These are phyloP conservation scores for Coilia nasus DNA, from an alignment of 2,797 vertebrate genomes.

Conservation along the genomic window DNA sequence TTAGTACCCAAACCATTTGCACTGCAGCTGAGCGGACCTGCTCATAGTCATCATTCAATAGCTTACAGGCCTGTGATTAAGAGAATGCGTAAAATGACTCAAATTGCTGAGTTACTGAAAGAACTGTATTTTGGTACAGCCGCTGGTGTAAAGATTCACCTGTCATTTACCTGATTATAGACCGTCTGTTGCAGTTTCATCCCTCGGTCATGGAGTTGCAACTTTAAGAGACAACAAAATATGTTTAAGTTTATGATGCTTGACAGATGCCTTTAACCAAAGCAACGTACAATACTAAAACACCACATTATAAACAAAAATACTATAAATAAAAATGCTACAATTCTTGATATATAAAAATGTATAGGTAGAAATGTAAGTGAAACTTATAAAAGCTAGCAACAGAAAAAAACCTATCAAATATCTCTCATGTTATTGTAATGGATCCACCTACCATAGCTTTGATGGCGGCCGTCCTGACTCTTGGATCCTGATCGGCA, in stretches of 20 bases:
- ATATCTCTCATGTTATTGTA: neutral
- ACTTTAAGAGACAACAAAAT: slow-evolving; percentile 62
- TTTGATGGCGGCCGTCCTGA: slow-evolving; percentile 93
- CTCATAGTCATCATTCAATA: slow-evolving; percentile 93
- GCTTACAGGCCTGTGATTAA: slow-evolving; percentile 85
- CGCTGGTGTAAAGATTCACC: neutral
- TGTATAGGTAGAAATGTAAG: no score
- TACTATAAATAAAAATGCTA: neutral
- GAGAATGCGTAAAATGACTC: neutral
- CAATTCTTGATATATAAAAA: neutral
- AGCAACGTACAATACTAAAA: neutral
- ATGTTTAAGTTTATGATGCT: no score
- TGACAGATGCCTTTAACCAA: neutral
- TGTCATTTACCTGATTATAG: slow-evolving; percentile 87
- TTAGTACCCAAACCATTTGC: slow-evolving; percentile 95
- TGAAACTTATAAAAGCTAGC: no score
- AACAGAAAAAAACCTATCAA: no score
- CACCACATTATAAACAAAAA: neutral
- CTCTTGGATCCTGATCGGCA: slow-evolving; percentile 92
- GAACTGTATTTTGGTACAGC: neutral
- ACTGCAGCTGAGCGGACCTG: slow-evolving; percentile 96
- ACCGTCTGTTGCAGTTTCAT: slow-evolving; percentile 91
- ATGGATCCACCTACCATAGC: slow-evolving; percentile 82
- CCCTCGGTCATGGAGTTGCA: slow-evolving; percentile 93
- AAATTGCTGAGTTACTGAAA: neutral